A percentile compares a stretch with the other conserved stretches of the same genome.
These are phyloP conservation scores for Chymomyza costata DNA, from an alignment of 1,140 invertebrate genomes.

Conservation along the genomic window DNA sequence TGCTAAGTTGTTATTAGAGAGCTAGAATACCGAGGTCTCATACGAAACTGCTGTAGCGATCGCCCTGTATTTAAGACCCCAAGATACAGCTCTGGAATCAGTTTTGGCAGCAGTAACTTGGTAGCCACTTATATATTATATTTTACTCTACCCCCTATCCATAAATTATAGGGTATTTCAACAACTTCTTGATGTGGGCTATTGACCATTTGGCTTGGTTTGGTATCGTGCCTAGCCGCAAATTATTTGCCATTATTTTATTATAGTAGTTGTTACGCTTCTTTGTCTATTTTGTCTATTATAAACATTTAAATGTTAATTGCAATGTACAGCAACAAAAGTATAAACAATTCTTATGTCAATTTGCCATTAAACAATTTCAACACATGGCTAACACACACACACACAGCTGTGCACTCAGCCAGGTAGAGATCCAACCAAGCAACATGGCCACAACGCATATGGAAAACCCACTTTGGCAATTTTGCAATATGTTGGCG, in stretches of 20 bases:
- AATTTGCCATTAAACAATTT: constrained; percentile 59
- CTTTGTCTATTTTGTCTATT: constrained; percentile 41
- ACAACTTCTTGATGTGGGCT: neutral
- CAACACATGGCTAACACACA: constrained; percentile 26
- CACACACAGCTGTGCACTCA: constrained; percentile 7
- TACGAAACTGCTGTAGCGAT: no score
- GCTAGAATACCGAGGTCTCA: no score
- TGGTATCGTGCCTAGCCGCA: constrained; percentile 18
- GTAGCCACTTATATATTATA: no score
- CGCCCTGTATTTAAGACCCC: no score
- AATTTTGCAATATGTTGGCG: constrained; percentile 29
- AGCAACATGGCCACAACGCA: neutral
- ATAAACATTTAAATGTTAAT: constrained; percentile 61
- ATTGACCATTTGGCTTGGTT: constrained; percentile 48
- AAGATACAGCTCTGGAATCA: no score
- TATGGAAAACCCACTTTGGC: constrained; percentile 33
- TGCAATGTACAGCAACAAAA: constrained; percentile 34
- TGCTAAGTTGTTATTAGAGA: no score
- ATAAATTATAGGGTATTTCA: no score
- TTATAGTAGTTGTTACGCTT: constrained; percentile 38
- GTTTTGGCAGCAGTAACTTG: no score
- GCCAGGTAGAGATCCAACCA: neutral
- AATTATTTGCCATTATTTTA: constrained; percentile 62
- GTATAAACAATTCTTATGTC: constrained; percentile 20
- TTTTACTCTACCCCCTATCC: no score